Base-by-base conservation (phyloP, 2,888 invertebrate genomes). In the Ashinkailepas kermadecensis region DNA sequence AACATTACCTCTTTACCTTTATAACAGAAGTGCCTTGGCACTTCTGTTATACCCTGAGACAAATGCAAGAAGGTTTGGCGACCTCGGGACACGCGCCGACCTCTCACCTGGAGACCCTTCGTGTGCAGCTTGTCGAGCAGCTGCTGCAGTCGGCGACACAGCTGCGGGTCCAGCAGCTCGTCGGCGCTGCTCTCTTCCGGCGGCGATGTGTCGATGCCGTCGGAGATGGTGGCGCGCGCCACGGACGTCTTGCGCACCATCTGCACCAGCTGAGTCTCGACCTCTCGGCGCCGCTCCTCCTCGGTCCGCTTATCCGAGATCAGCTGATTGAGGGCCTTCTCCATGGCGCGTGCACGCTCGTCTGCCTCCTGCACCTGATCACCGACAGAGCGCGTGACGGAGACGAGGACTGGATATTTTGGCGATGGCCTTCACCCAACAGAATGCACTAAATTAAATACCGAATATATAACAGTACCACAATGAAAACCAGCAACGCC, bases 81-180 rank as follows among this genome's bases (percentile, higher is more conserved):
- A 39, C 39, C 39, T 39, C 39, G 39, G 39, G 39, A 4, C 39
- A 39, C 39, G 39, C 1, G 39, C 4, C 39, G 39, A 39, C 59
- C 11, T 15, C 74, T 70, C 7, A 56, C 74, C 74, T 74, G 74
- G 21, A 74, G 56, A 15, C 74, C 74, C 74, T 74, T 18, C 10
- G 21, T 21, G 56, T 74, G 74, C 74, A 74, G 74, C 56, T 74
- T 74, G 74, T 54, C 56, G 18, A 74, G 74, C 54, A 74, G 74
- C 74, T 74, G 74, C 56, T 74, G 74, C 74, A 74, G 74, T 23
- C 74, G 18, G 18, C 74, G 54, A 56, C 74, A 74, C 10, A 74
- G 74, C 74, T 74, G 74, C 54, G 74, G 74, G 74, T 74, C 74
- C 54, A 74, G 56, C 74, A 74, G 56, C 18, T 74, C 74, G 74